Evolutionary conservation across 2,888 invertebrate species (phyloP).

Genomic region (Melieria omissa): DNA sequence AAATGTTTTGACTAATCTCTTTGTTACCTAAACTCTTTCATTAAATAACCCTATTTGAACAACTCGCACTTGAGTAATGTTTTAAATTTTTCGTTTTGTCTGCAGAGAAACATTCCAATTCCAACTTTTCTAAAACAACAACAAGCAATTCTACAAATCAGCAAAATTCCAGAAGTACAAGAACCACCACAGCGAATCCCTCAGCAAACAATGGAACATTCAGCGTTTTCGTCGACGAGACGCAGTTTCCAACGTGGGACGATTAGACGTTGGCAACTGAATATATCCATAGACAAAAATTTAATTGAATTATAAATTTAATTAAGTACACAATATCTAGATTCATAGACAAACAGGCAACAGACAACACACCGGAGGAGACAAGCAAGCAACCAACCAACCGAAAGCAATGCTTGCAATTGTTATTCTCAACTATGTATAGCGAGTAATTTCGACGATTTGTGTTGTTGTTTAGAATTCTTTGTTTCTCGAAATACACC

Average conservation of each 20-base stretch:
- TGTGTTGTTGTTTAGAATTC: too few species aligned
- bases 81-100: too few species aligned
- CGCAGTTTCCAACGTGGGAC: conserved; percentile 75
- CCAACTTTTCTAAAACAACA: conserved; percentile 61
- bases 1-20: too few species aligned
- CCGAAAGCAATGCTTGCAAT: neutral
- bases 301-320: conserved; percentile 3
- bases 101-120: conserved; percentile 52
- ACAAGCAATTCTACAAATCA: conserved; percentile 56
- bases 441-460: too few species aligned
- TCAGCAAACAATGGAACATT: conserved; percentile 60
- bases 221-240: conserved; percentile 71
- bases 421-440: too few species aligned
- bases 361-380: neutral
- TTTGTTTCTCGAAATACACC: neutral
- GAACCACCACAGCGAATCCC: conserved; percentile 51
- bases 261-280: conserved; percentile 68
- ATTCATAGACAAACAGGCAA: neutral
- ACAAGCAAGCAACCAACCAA: conserved; percentile 17
- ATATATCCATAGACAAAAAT: conserved; percentile 15
- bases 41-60: too few species aligned
- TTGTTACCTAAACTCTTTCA: too few species aligned
- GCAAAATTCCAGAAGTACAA: conserved; percentile 48
- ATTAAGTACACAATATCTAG: neutral
- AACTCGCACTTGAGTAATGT: too few species aligned